Evolutionary conservation across 2,888 invertebrate genomes (phyloP).

Genomic region (Euzetes globulus): DNA sequence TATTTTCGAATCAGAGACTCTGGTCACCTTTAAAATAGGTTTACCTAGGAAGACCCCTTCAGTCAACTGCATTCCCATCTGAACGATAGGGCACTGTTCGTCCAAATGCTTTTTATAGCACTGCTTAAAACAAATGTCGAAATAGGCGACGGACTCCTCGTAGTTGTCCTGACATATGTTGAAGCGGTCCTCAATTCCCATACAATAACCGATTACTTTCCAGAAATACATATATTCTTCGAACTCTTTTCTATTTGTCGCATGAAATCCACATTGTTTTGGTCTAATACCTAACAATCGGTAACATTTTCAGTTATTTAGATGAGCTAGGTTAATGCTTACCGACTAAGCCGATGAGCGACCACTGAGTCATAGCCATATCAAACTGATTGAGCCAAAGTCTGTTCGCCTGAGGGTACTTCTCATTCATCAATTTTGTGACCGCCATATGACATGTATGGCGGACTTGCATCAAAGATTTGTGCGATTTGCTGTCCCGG

Average conservation of each 20-base stretch:
- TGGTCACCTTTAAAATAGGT: too few species aligned
- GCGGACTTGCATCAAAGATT: slow-evolving; percentile 31
- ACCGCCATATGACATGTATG: slow-evolving; percentile 35
- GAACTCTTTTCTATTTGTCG: slow-evolving; percentile 54
- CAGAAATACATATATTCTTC: slow-evolving; percentile 73
- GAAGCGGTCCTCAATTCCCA: slow-evolving; percentile 66
- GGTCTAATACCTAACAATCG: slow-evolving; percentile 31
- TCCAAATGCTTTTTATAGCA: slow-evolving; percentile 35
- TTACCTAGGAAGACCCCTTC: slow-evolving; percentile 35
- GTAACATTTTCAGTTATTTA: background rate
- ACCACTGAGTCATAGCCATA: slow-evolving; percentile 79
- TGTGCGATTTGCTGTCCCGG: slow-evolving; percentile 23
- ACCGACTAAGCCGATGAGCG: slow-evolving; percentile 69
- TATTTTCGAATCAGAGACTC: too few species aligned
- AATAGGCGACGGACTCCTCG: slow-evolving; percentile 31
- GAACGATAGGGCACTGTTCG: slow-evolving; percentile 21
- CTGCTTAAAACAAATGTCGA: slow-evolving; percentile 34
- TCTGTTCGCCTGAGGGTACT: slow-evolving; percentile 32
- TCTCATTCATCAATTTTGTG: slow-evolving; percentile 34
- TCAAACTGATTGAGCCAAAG: slow-evolving; percentile 66
- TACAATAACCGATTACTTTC: slow-evolving; percentile 68
- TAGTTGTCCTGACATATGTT: slow-evolving; percentile 39
- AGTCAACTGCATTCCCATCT: slow-evolving; percentile 32
- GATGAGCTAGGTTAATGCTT: slow-evolving; percentile 45
- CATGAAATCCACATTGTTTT: slow-evolving; percentile 34